phyloP scores from a whole-genome alignment of 2,888 invertebrate genomes.

The Spilarctia lutea region DNA sequence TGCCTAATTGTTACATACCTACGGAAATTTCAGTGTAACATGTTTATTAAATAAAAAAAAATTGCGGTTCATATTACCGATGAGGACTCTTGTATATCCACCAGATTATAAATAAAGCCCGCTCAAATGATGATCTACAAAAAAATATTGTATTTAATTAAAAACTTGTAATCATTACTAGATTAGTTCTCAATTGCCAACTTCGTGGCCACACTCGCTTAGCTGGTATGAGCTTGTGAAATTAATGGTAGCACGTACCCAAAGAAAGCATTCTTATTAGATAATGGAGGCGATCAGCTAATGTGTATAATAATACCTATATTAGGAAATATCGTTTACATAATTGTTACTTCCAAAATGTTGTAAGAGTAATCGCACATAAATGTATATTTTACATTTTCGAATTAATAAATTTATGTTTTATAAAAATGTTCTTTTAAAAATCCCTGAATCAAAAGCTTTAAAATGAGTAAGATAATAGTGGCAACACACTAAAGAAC shows the following conservation, averaged over 20 bases:
- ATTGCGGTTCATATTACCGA: too few species aligned
- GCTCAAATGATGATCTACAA: too few species aligned
- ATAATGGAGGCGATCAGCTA: constrained; percentile 61
- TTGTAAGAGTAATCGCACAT: background rate
- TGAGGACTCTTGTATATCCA: too few species aligned
- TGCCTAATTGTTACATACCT: too few species aligned
- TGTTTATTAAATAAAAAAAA: too few species aligned
- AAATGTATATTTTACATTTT: background rate
- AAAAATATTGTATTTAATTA: background rate
- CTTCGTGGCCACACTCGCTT: constrained; percentile 38
- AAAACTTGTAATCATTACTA: background rate
- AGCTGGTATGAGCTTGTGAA: constrained; percentile 63
- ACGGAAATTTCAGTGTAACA: too few species aligned
- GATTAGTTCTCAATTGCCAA: background rate
- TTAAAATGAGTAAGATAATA: too few species aligned
- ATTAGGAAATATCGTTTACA: background rate
- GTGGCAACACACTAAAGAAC: too few species aligned
- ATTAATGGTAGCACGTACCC: constrained; percentile 67
- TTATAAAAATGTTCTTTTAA: too few species aligned
- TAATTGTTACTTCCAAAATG: background rate
- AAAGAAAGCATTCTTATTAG: constrained; percentile 75
- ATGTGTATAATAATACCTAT: background rate
- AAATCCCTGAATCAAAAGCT: too few species aligned
- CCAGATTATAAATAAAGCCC: too few species aligned
- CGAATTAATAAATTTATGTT: background rate